phyloP scores from a whole-genome alignment of 2,888 invertebrate species.

The Synanthedon formicaeformis region DNA sequence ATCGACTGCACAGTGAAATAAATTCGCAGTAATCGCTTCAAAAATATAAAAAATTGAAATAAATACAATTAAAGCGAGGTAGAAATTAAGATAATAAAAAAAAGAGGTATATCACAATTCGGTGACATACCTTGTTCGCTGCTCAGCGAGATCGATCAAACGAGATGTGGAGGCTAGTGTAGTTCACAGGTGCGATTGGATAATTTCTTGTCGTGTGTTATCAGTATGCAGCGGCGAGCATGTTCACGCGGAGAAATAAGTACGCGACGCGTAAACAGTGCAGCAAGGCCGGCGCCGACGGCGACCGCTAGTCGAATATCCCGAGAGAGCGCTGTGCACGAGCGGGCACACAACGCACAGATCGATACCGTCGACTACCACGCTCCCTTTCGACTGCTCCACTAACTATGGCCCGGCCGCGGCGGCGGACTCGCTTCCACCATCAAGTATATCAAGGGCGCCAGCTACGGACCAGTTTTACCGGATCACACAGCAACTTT shows the following conservation, averaged over 20 bases:
- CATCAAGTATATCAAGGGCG: conserved; percentile 13
- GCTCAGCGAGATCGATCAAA: conserved; percentile 26
- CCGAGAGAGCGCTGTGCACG: conserved; percentile 57
- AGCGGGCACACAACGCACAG: conserved; percentile 49
- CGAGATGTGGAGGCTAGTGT: conserved; percentile 13
- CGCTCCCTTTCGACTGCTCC: conserved; percentile 44
- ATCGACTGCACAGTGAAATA: too few species aligned
- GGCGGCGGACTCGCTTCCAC: conserved; percentile 18
- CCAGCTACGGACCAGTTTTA: conserved; percentile 22
- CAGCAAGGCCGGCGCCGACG: conserved; percentile 65
- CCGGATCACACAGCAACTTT: conserved; percentile 25
- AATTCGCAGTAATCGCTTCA: too few species aligned
- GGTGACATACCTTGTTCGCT: conserved; percentile 22
- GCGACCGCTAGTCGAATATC: conserved; percentile 61
- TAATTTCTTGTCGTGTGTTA: conserved; percentile 42
- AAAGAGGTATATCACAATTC: too few species aligned
- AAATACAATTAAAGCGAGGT: too few species aligned
- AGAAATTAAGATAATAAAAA: too few species aligned
- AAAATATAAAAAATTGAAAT: too few species aligned
- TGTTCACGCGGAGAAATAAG: conserved; percentile 53
- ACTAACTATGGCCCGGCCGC: conserved; percentile 26
- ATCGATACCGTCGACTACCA: conserved; percentile 59
- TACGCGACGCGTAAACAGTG: conserved; percentile 55
- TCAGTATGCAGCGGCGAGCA: conserved; percentile 53
- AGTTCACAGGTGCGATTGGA: conserved; percentile 26